Evolutionary conservation across 2,888 invertebrate species (phyloP), one percentile per base, ranked within the genome.

Genomic region (Monoplex corrugatus): DNA sequence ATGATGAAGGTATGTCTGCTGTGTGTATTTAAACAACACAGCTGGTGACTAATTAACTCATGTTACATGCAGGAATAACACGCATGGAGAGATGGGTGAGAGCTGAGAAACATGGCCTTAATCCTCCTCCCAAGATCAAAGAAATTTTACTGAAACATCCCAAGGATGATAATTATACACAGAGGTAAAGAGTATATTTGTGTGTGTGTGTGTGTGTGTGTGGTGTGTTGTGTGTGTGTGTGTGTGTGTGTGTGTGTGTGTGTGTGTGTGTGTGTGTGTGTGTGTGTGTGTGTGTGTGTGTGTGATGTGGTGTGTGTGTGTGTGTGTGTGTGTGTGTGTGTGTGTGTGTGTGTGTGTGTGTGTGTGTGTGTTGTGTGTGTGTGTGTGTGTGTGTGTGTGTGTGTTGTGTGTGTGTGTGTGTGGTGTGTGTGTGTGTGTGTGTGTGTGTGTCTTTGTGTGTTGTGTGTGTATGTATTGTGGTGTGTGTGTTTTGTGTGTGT

Each of bases 81-180:
- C 89, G 95, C 44, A 78, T 95, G 80, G 94, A 95, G 87, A 91
- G 95, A 89, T 95, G 95, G 95, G 91, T 92, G 78, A 91, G 95
- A 87, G 95, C 95, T 72, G 92, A 93, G 6, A 94, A 93, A 88
- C 94, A 94, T 92, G 94, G 93, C 2, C 80, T 95, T 82, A 93
- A 95, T 84, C 95, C 95, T 5, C 93, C 94, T 43, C 40, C 85
- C 13, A 89, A 90, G 38, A 93, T 95, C 10, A 93, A 92, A 84
- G 91, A 94, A n/a, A 89, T 95, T 5, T 83, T 95, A 13, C 35
- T 83, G 43, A 90, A 89, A 63, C 92, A 95, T 88, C 32, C 87
- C 19, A 89, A 92, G 45, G 93, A 94, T 91, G 92, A 92, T 38
- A 68, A 89, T 44, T 95, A 94, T 88, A 93, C 93, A 32, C 90